Base-by-base conservation (phyloP, 2,113 vertebrate species). In the Oxyruncus cristatus region DNA sequence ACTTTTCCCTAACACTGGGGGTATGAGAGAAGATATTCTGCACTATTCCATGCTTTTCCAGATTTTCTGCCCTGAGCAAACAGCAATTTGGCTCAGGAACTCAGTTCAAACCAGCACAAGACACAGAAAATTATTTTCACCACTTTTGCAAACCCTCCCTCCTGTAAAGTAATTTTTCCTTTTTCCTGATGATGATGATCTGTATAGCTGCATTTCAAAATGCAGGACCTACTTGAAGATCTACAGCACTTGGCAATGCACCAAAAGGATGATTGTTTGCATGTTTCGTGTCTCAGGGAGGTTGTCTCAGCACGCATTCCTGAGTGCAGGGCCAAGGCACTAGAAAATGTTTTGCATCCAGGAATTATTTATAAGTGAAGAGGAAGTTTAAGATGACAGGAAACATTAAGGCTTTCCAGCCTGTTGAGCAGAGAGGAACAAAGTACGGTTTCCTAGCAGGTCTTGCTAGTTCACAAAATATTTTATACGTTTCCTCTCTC, bases 361-460 rank as follows among this genome's bases (percentile, higher is more conserved):
- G 67, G 83, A 94, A 84, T 94, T 92, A 93, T 90, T 95, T 97
- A 90, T 90, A 92, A 92, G 55, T 55, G 39, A 22, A 90, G 68
- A 85, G 68, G 88, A 95, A 92, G 93, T 93, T 87, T 94, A 87
- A 62, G 62, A 61, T 92, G 85, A 95, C 92, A 86, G 82, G 83
- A 96, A 95, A 86, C 68, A 78, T 88, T 88, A 84, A 83, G 92
- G 80, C 21, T 93, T 94, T 81, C 82, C 92, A 92, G 79, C 61
- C 73, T 93, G 55, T 81, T 95, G 59, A 74, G 66, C 66, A 88
- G 61, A 80, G 66, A 39, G 85, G 9, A 90, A 81, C 50, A 23
- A 41, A 80, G 59, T 47, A 89, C 1, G 0, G 23, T 73, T 87
- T 88, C 59, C 78, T 70, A 90, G 88, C 78, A 71, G 35, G 39